phyloP scores from a whole-genome alignment of 2,888 invertebrate genomes.

The Acanthococcus lagerstroemiae region DNA sequence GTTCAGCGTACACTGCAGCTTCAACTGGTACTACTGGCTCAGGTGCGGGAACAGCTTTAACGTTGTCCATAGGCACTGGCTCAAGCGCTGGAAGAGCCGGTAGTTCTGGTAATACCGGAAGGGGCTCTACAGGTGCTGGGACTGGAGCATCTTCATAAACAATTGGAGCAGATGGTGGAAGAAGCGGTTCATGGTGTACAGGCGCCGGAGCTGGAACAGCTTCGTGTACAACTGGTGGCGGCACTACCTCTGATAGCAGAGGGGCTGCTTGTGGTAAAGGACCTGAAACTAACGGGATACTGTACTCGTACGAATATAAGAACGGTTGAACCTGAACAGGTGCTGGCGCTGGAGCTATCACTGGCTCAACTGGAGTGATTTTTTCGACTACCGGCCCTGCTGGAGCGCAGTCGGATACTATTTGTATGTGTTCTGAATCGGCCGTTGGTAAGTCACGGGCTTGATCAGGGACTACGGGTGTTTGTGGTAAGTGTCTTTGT shows the following conservation, averaged over 20 bases:
- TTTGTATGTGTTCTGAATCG: no score
- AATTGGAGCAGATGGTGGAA: conserved; percentile 1
- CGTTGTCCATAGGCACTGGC: background rate
- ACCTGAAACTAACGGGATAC: background rate
- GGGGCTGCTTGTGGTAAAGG: background rate
- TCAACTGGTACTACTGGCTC: background rate
- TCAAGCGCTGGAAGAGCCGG: background rate
- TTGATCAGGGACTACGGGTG: background rate
- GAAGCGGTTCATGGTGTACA: background rate
- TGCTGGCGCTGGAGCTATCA: background rate
- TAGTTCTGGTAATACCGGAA: background rate
- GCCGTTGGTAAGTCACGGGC: no score
- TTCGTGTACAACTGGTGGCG: background rate
- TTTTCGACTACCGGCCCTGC: no score
- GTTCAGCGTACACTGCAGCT: background rate
- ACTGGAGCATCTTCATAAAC: background rate
- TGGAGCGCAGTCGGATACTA: no score
- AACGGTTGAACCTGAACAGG: background rate
- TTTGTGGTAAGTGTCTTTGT: no score
- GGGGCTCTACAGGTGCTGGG: no score
- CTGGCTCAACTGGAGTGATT: no score
- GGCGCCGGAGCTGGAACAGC: background rate
- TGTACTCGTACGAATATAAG: background rate
- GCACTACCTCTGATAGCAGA: background rate
- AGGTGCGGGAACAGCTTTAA: background rate